A percentile compares a stretch with the other conserved stretches of the same genome.
Evolutionary conservation across 2,113 vertebrate species (phyloP).

Genomic region (Silurus glanis): DNA sequence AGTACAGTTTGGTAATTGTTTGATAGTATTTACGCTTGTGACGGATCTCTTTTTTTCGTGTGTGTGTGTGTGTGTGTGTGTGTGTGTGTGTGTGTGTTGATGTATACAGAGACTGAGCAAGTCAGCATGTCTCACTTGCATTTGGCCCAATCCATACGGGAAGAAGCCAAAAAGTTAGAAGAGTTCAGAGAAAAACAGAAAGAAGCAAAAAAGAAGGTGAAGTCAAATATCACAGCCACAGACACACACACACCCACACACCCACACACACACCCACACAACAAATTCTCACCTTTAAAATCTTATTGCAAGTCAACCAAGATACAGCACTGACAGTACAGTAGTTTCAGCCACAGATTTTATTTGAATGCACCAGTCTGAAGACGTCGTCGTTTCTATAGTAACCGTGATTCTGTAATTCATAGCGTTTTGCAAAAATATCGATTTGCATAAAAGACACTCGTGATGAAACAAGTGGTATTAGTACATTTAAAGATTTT

Average conservation of each 20-base stretch:
- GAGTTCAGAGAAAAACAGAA: constrained; percentile 93
- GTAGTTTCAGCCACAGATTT: neutral
- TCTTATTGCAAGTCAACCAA: neutral
- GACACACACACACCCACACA: neutral
- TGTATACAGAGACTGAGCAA: constrained; percentile 76
- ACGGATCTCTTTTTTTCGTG: neutral
- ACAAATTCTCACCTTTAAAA: neutral
- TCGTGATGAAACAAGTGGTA: neutral
- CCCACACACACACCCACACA: neutral
- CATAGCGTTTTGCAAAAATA: neutral
- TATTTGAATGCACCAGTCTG: neutral
- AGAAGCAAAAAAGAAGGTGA: constrained; percentile 83
- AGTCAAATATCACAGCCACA: neutral
- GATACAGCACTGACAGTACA: neutral
- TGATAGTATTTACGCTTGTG: neutral
- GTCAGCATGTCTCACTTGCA: constrained; percentile 86
- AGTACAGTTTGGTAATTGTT: neutral
- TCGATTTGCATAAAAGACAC: neutral
- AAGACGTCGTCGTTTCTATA: neutral
- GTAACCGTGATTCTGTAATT: neutral
- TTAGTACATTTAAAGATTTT: neutral
- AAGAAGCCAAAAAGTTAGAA: constrained; percentile 90
- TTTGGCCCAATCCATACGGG: constrained; percentile 83
- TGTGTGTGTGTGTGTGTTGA: neutral
- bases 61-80: constrained; percentile 5